Percentiles rank a stretch among this genome's conserved stretches.
These are phyloP conservation scores for Oscarella lobularis DNA, from an alignment of 37 sponge, comb jelly and placozoan genomes.

Conservation along the genomic window DNA sequence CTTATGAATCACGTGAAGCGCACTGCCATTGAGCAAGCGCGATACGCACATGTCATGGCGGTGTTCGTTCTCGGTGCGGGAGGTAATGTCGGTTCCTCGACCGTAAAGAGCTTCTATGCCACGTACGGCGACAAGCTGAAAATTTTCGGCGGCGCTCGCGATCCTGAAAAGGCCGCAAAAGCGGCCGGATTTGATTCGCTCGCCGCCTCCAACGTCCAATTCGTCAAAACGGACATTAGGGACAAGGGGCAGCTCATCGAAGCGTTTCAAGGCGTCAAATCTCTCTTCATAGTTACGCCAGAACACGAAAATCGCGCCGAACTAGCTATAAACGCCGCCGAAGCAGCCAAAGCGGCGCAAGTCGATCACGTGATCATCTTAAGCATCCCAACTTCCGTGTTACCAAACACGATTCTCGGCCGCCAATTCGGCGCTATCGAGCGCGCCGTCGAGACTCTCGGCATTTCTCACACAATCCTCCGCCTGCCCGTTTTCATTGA, in stretches of 20 bases:
- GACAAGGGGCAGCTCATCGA: too few species aligned
- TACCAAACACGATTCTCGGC: background rate
- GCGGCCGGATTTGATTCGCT: background rate
- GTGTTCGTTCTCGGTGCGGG: slow-evolving; percentile 26
- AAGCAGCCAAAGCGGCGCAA: background rate
- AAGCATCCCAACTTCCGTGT: background rate
- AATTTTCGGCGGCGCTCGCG: slow-evolving; percentile 41
- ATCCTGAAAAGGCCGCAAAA: slow-evolving; percentile 10
- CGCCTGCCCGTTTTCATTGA: background rate
- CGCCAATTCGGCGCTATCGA: background rate
- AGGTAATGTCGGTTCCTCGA: slow-evolving; percentile 40
- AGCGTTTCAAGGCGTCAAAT: slow-evolving; percentile 29
- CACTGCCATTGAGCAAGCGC: too few species aligned
- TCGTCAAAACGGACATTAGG: slow-evolving; percentile 38
- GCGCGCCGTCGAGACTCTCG: background rate
- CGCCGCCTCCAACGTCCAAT: slow-evolving; percentile 12
- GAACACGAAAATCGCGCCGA: background rate
- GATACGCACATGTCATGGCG: too few species aligned
- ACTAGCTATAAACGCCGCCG: background rate
- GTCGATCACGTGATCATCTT: background rate
- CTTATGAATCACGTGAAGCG: too few species aligned
- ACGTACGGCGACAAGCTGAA: slow-evolving; percentile 38
- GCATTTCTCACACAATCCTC: background rate
- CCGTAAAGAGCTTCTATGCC: slow-evolving; percentile 17
- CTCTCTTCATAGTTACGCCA: slow-evolving; percentile 52